Percentiles rank a stretch among this genome's conserved stretches.
These are phyloP conservation scores for Lordiphosa collinella DNA, from an alignment of 1,140 invertebrate species.

Conservation along the genomic window DNA sequence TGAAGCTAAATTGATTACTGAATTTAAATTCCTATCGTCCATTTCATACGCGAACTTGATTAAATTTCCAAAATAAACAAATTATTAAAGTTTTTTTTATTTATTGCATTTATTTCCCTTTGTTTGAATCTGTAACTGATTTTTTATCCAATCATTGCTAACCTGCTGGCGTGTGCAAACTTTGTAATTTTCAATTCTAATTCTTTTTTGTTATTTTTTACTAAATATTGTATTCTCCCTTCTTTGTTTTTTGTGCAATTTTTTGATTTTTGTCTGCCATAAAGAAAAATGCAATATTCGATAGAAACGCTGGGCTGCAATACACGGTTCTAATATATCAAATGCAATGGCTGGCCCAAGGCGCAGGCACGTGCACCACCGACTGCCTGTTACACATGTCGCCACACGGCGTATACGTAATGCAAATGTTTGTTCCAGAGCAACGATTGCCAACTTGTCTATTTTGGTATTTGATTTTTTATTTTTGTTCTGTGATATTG, in stretches of 20 bases:
- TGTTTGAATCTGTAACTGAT: not conserved
- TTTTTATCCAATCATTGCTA: too few species aligned
- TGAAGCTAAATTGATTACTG: too few species aligned
- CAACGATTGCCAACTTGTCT: slow-evolving; percentile 23
- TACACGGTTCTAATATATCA: slow-evolving; percentile 61
- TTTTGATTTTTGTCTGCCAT: slow-evolving; percentile 43
- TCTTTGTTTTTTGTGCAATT: slow-evolving; percentile 48
- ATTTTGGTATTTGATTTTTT: slow-evolving; percentile 38
- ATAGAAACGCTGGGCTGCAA: slow-evolving; percentile 67
- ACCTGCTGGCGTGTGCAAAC: slow-evolving; percentile 9
- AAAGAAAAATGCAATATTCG: slow-evolving; percentile 64
- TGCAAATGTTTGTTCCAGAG: slow-evolving; percentile 30
- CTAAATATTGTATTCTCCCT: not conserved
- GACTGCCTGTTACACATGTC: slow-evolving; percentile 21
- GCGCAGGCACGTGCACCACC: slow-evolving; percentile 23
- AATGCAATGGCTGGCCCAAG: slow-evolving; percentile 30
- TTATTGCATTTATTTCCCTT: too few species aligned
- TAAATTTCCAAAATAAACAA: too few species aligned
- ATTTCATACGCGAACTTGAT: too few species aligned
- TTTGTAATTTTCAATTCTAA: slow-evolving; percentile 43
- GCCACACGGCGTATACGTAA: slow-evolving; percentile 50
- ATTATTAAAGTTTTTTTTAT: too few species aligned
- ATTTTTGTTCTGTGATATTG: slow-evolving; percentile 20
- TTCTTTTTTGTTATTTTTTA: slow-evolving; percentile 18
- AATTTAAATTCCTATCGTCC: too few species aligned